Conservation (phyloP, 2,113 vertebrate genomes). For the Blennius ocellaris region DNA sequence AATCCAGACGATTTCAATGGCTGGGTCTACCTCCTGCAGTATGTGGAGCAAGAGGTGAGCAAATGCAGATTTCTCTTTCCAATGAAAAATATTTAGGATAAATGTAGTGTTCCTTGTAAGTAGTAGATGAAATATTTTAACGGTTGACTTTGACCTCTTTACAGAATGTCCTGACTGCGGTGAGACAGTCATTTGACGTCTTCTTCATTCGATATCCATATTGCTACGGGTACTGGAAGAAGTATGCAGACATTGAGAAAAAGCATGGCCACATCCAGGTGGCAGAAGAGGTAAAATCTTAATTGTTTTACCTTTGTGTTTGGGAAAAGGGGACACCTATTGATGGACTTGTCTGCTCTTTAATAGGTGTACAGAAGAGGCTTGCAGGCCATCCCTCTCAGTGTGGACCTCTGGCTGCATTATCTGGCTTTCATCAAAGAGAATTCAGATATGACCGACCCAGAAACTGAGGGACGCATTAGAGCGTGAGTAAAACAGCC, state of each 20-base stretch:
- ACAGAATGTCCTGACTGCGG: conserved; percentile 91
- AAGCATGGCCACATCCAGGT: conserved; percentile 90
- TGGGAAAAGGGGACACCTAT: not conserved
- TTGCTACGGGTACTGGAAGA: conserved; percentile 99
- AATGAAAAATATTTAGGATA: too few species aligned
- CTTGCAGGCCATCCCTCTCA: conserved; percentile 97
- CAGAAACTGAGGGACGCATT: conserved; percentile 90
- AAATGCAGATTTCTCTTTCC: too few species aligned
- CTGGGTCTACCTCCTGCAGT: conserved; percentile 97
- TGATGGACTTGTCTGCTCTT: conserved; percentile 81
- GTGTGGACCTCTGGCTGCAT: conserved; percentile 98
- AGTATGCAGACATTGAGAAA: conserved; percentile 97
- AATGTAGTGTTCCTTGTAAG: not conserved
- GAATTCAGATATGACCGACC: conserved; percentile 89
- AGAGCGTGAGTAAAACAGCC: conserved; percentile 87
- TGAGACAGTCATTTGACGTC: conserved; percentile 92
- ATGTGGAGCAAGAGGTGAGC: conserved; percentile 97
- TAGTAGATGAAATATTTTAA: not conserved
- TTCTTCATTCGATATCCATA: conserved; percentile 97
- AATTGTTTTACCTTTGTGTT: too few species aligned
- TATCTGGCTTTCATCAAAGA: conserved; percentile 98
- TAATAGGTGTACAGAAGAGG: conserved; percentile 95
- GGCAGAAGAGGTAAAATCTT: conserved; percentile 91
- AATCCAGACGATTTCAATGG: conserved; percentile 97
- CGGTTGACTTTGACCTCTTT: not conserved